phyloP scores from a whole-genome alignment of 2,113 vertebrate species.

The Pseudorhombus dupliciocellatus region DNA sequence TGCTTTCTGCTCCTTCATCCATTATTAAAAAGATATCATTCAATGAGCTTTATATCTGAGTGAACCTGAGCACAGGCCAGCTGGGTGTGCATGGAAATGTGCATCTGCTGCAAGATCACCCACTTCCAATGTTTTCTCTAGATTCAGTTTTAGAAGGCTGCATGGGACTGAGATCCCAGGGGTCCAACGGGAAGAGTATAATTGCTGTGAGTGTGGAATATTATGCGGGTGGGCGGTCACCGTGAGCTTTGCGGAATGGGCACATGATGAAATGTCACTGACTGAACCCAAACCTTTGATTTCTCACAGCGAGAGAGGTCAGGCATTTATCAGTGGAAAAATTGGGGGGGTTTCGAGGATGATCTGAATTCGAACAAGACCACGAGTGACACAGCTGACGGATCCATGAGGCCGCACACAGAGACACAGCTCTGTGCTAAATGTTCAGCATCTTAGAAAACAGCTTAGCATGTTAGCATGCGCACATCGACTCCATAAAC shows the following conservation, averaged over 20 bases:
- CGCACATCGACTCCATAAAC: too few species aligned
- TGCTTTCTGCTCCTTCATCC: slow-evolving; percentile 5
- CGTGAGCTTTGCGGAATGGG: background rate
- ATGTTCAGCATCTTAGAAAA: too few species aligned
- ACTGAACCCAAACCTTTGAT: background rate
- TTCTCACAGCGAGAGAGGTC: background rate
- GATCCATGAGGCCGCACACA: too few species aligned
- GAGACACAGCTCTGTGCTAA: too few species aligned
- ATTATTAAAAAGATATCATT: slow-evolving; percentile 1
- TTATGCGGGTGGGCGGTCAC: slow-evolving; percentile 21
- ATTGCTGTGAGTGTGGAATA: background rate
- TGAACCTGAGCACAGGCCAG: slow-evolving; percentile 16
- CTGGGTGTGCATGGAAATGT: slow-evolving; percentile 17
- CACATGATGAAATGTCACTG: slow-evolving; percentile 2
- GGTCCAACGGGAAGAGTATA: slow-evolving; percentile 17
- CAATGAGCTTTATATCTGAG: slow-evolving; percentile 5
- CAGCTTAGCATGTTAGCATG: too few species aligned
- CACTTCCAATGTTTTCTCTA: background rate
- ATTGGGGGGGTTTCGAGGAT: too few species aligned
- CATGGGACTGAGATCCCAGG: slow-evolving; percentile 2
- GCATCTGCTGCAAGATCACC: slow-evolving; percentile 15
- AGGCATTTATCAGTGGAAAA: background rate
- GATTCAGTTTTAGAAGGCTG: background rate
- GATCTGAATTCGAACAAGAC: too few species aligned
- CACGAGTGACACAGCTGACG: too few species aligned